Conservation (phyloP, 64 coral and sea anemone species). For the Stichodactyla helianthus region DNA sequence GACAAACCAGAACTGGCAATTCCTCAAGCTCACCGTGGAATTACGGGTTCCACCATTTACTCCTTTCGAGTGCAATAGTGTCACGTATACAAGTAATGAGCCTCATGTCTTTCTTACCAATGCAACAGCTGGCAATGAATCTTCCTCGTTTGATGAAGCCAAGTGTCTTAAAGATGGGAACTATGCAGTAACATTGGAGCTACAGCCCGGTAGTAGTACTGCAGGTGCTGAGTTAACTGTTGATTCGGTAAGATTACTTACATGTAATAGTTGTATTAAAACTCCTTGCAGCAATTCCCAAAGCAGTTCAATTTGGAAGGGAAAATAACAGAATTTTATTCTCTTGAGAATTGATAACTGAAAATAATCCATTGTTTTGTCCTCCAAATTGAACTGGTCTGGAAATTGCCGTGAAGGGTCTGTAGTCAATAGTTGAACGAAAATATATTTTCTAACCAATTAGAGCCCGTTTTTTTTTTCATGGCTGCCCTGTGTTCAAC, state of each 20-base stretch:
- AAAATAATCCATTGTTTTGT: too few relatives aligned
- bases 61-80: slow-evolving; percentile 56
- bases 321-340: too few relatives aligned
- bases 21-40: slow-evolving; percentile 44
- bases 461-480: background rate
- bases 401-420: too few relatives aligned
- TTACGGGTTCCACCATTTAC: slow-evolving; percentile 41
- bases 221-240: background rate
- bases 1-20: slow-evolving; percentile 56
- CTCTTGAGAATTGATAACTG: too few relatives aligned
- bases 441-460: too few relatives aligned
- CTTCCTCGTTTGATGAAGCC: slow-evolving; percentile 34
- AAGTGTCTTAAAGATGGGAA: slow-evolving; percentile 53
- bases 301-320: too few relatives aligned
- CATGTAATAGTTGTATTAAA: slow-evolving; percentile 43
- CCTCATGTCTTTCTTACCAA: slow-evolving; percentile 14
- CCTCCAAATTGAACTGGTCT: too few relatives aligned
- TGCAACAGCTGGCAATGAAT: slow-evolving; percentile 36
- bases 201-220: slow-evolving; percentile 31
- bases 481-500: background rate
- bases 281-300: too few relatives aligned
- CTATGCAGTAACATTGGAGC: slow-evolving; percentile 32
- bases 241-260: slow-evolving; percentile 29
- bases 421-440: background rate
- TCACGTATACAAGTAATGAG: slow-evolving; percentile 38